Percentiles rank a stretch among this genome's conserved stretches.
Conservation (phyloP, 1,140 invertebrate species). For the Lutraria rhynchaena region DNA sequence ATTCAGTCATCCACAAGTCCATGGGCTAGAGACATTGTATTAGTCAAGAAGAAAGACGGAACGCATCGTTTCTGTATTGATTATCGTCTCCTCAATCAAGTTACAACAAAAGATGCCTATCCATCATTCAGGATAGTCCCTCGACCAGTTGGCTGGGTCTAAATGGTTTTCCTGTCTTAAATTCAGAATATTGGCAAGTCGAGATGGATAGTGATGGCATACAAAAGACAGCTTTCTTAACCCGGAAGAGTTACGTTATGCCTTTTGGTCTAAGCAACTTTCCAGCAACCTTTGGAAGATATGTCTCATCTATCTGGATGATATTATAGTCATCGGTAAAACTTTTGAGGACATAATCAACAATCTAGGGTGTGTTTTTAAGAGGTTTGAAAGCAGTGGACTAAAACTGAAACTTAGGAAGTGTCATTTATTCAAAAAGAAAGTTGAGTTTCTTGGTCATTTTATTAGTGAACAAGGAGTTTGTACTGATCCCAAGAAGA, state of each 20-base stretch:
- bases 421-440: slow-evolving; percentile 28
- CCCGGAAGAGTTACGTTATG: not conserved
- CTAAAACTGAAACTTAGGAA: slow-evolving; percentile 25
- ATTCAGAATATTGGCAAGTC: slow-evolving; percentile 15
- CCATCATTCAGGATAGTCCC: no score
- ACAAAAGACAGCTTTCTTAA: not conserved
- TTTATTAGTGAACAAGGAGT: slow-evolving; percentile 1
- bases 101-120: slow-evolving; percentile 7
- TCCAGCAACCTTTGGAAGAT: slow-evolving; percentile 12
- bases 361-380: not conserved
- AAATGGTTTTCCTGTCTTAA: slow-evolving; percentile 14
- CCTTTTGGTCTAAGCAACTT: slow-evolving; percentile 11
- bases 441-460: slow-evolving; percentile 32
- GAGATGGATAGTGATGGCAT: not conserved
- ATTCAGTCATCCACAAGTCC: not conserved
- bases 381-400: not conserved
- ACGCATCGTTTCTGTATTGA: not conserved
- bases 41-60: slow-evolving; percentile 24
- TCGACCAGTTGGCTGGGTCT: not conserved
- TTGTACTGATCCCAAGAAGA: slow-evolving; percentile 19
- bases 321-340: not conserved
- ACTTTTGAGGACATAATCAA: not conserved
- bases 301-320: not conserved
- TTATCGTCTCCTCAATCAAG: not conserved
- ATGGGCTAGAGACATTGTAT: not conserved